Conservation (phyloP, 2,113 vertebrate species). For the Leptobrachium leishanense region DNA sequence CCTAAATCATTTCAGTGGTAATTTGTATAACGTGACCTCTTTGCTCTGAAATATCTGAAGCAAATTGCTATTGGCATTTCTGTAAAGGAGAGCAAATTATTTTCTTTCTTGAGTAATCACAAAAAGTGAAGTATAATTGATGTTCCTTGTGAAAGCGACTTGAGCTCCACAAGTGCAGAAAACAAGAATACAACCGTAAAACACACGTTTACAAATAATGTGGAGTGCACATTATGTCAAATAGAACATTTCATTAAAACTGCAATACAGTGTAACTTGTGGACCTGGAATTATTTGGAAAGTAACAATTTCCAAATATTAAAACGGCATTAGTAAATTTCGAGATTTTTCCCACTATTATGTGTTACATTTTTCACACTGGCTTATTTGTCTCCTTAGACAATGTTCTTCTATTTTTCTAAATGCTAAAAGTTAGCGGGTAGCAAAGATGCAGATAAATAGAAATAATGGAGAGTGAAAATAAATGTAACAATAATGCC, state of each 20-base stretch:
- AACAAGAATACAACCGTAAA: conserved; percentile 2
- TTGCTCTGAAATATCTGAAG: conserved; percentile 26
- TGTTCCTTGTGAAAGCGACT: conserved; percentile 28
- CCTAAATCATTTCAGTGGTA: conserved; percentile 45
- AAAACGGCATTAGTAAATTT: neutral
- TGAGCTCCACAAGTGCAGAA: conserved; percentile 13
- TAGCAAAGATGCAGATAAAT: conserved; percentile 37
- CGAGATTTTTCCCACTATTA: conserved; percentile 16
- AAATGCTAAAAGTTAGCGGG: conserved; percentile 34
- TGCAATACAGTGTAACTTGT: neutral
- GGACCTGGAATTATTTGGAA: neutral
- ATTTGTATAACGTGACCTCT: conserved; percentile 47
- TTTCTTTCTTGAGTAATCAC: conserved; percentile 52
- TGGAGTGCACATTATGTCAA: neutral
- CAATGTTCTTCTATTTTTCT: conserved; percentile 35
- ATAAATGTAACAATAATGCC: conserved; percentile 40
- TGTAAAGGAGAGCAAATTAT: conserved; percentile 41
- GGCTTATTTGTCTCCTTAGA: conserved; percentile 33
- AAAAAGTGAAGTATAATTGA: conserved; percentile 51
- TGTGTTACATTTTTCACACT: conserved; percentile 22
- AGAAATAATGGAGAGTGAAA: conserved; percentile 32
- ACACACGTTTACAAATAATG: neutral
- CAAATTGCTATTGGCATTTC: conserved; percentile 43
- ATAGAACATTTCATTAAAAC: neutral
- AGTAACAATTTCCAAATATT: neutral